These are phyloP conservation scores for Upupa epops DNA, from an alignment of 2,113 vertebrate genomes.

Conservation along the genomic window DNA sequence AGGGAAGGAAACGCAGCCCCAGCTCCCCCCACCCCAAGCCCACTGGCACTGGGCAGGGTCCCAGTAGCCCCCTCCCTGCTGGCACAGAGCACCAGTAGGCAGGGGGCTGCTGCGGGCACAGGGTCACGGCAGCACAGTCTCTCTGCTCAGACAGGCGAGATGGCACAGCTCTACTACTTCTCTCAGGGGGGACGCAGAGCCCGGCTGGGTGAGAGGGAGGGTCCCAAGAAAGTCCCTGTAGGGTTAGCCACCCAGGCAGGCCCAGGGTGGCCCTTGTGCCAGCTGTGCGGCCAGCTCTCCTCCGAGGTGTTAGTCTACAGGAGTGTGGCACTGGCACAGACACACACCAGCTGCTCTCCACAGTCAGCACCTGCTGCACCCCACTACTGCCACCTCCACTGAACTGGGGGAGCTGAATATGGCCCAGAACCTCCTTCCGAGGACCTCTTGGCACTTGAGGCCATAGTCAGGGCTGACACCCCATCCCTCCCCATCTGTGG, in stretches of 20 bases:
- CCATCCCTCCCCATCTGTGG: neutral
- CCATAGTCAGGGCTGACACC: neutral
- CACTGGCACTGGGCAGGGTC: neutral
- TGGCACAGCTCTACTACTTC: neutral
- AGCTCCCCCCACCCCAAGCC: neutral
- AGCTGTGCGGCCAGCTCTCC: neutral
- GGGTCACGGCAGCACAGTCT: neutral
- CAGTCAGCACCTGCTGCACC: neutral
- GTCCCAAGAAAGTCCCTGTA: neutral
- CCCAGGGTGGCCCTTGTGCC: accelerated
- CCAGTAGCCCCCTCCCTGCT: neutral
- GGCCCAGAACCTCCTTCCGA: neutral
- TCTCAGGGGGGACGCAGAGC: neutral
- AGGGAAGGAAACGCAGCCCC: slow-evolving; percentile 33
- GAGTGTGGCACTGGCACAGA: neutral
- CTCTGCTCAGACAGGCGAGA: neutral
- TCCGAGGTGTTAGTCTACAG: neutral
- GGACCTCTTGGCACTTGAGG: neutral
- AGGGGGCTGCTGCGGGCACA: neutral
- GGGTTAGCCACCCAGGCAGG: accelerated
- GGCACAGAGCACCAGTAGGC: neutral
- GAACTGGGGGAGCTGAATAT: neutral
- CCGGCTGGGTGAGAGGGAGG: accelerated
- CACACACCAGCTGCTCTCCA: neutral
- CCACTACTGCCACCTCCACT: neutral